These are phyloP conservation scores for Strix occidentalis DNA, from an alignment of 2,797 vertebrate species.

Conservation along the genomic window DNA sequence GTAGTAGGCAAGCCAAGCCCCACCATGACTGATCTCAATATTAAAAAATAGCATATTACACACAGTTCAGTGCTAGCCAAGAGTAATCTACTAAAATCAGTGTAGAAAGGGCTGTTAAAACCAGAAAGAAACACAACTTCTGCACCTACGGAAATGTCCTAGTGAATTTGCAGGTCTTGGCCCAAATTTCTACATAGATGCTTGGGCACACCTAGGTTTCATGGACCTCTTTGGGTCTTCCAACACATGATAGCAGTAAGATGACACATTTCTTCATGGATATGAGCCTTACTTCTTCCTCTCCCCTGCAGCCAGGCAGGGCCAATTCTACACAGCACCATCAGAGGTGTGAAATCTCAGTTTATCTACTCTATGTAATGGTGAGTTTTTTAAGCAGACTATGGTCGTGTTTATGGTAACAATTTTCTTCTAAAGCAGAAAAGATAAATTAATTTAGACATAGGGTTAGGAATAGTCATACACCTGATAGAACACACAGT, in stretches of 20 bases:
- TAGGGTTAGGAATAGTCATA: background rate
- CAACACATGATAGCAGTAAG: fast-evolving
- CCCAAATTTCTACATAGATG: background rate
- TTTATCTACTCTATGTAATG: background rate
- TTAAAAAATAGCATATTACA: background rate
- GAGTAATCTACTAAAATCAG: background rate
- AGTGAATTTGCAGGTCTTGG: background rate
- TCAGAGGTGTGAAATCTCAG: background rate
- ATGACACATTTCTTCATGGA: background rate
- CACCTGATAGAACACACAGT: background rate
- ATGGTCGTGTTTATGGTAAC: background rate
- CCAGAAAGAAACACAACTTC: background rate
- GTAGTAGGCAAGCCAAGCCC: background rate
- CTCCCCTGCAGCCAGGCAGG: background rate
- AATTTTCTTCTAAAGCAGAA: background rate
- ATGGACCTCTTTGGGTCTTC: background rate
- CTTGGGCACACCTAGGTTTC: background rate
- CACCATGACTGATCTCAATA: background rate
- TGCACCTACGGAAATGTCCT: background rate
- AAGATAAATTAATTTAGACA: background rate
- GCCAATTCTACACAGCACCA: background rate
- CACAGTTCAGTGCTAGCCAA: background rate
- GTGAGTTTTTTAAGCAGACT: background rate
- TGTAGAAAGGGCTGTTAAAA: background rate
- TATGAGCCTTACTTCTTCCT: background rate